Conservation (phyloP, 2,797 vertebrate species). For the Coregonus suidteri region DNA sequence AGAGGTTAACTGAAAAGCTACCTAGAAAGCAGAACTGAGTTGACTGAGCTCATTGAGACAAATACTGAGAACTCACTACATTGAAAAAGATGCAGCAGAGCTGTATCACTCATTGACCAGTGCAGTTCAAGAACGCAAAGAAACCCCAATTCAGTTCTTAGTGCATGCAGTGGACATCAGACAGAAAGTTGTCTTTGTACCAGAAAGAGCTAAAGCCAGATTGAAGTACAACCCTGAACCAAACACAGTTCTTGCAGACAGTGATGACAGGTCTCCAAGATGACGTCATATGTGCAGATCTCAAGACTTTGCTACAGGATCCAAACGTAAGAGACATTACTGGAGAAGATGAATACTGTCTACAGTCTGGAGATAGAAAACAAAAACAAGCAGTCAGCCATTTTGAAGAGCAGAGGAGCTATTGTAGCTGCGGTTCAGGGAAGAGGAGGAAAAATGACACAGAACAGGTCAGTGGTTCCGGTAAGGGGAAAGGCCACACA, state of each 20-base stretch:
- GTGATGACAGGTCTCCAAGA: neutral
- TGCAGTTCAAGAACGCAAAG: neutral
- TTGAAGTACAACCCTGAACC: neutral
- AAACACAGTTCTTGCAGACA: neutral
- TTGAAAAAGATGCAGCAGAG: constrained; percentile 29
- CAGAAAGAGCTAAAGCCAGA: constrained; percentile 1
- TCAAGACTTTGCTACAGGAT: constrained; percentile 21
- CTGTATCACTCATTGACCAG: neutral
- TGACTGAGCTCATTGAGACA: constrained; percentile 16
- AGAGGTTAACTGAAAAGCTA: constrained; percentile 18
- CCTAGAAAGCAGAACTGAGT: constrained; percentile 13
- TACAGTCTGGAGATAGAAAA: constrained; percentile 10
- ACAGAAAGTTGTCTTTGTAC: neutral
- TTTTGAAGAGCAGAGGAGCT: neutral
- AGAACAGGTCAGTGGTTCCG: neutral
- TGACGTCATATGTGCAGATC: neutral
- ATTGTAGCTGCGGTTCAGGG: neutral
- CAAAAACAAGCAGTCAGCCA: constrained; percentile 10
- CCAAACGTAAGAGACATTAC: neutral
- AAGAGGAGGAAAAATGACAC: neutral
- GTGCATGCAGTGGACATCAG: neutral
- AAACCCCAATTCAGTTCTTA: neutral
- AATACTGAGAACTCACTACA: constrained; percentile 29
- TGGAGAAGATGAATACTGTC: constrained; percentile 24
- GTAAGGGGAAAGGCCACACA: neutral